Evolutionary conservation across 2,113 vertebrate species (phyloP), one percentile per base, ranked within the genome.

Genomic region (Ceyx margarethae): DNA sequence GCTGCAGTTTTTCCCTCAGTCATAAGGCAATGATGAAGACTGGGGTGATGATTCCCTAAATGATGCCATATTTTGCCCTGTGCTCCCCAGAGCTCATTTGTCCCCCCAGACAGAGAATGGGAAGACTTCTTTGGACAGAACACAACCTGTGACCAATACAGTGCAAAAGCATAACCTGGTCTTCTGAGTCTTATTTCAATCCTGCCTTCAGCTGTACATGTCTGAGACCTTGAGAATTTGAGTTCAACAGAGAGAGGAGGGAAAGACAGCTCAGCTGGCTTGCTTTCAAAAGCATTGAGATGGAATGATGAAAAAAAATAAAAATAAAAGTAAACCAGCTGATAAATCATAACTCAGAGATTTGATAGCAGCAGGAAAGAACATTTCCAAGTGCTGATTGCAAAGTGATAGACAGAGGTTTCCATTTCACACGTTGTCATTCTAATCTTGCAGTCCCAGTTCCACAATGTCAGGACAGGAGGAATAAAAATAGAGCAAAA

Each of bases 371-470:
- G 29, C 19, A 72, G 68, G 66, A 77, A 87, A 85, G 28, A 82
- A 53, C 54, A 73, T 5, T 22, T 68, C 76, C 65, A 56, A 69
- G 66, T 53, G 31, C 53, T 93, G 85, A 91, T 54, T 92, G 76
- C 58, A 58, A 83, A 81, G 80, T n/a, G 80, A 65, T 29, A 81
- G 75, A 50, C 92, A 85, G 61, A 87, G 58, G 67, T 92, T 89
- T 95, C 75, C 31, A 78, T 93, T 91, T 93, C 82, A 81, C 80
- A 88, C 42, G 22, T 40, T 84, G 81, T 66, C 72, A 84, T 88
- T 92, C 82, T 75, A 84, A 84, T 81, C 68, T 72, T 53, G 42
- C 40, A 77, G 42, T 58, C 17, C 31, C 58, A 29, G 50, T n/a
- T 79, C 51, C 50, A 69, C 17, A 76, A 21, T 35, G 26, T 60